phyloP scores from a whole-genome alignment of 2,113 vertebrate species.

The Bufo bufo region DNA sequence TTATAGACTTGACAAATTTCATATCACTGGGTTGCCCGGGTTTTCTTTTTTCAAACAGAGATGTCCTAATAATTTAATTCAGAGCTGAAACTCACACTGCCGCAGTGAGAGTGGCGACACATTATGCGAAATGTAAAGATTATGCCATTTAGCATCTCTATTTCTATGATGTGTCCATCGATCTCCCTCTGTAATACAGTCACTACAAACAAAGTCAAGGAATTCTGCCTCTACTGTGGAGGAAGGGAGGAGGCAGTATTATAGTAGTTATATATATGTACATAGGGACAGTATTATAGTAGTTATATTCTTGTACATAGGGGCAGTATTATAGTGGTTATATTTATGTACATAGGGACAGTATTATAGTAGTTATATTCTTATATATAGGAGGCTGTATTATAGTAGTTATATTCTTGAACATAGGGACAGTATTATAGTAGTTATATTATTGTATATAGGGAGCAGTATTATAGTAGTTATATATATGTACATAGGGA shows the following conservation, averaged over 20 bases:
- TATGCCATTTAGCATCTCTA: conserved; percentile 22
- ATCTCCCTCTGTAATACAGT: neutral
- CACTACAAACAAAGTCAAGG: neutral
- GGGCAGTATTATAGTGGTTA: neutral
- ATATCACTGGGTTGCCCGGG: neutral
- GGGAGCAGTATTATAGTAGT: neutral
- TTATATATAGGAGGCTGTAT: neutral
- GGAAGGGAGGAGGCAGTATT: neutral
- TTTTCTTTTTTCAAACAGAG: neutral
- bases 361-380: conserved; percentile 4
- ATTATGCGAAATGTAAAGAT: conserved; percentile 23
- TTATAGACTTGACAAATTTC: conserved; percentile 15
- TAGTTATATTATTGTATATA: conserved; percentile 2
- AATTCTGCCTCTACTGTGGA: neutral
- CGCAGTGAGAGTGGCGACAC: neutral
- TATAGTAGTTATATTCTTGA: conserved; percentile 1
- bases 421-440: conserved; percentile 1
- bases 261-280: conserved; percentile 11
- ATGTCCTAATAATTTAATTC: conserved; percentile 33
- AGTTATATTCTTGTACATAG: neutral
- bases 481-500: neutral
- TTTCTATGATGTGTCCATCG: neutral
- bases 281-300: conserved; percentile 5
- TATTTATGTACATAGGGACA: neutral
- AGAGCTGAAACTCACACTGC: conserved; percentile 3